Base-by-base conservation (phyloP, 2,797 vertebrate genomes). In the Margarornis squamiger region DNA sequence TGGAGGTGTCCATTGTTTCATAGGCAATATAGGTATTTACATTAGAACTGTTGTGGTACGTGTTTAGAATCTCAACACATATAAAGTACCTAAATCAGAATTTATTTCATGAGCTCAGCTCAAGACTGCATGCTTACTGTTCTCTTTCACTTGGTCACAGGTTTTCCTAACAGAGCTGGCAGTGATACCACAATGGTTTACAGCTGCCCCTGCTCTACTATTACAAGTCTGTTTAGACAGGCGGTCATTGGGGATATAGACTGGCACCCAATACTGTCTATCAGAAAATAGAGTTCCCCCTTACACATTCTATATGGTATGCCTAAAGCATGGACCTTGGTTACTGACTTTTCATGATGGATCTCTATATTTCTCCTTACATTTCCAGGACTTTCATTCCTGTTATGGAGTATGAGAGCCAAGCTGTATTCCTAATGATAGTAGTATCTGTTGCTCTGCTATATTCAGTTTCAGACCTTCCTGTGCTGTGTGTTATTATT, bases 381-480 rank as follows among this genome's bases (percentile, higher is more conserved):
- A 14, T 88, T 90, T 77, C 52, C 23, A 67, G 23, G 38, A 36
- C 17, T 54, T 36, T 43, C 9, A 61, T 61, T 77, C 27, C 6
- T 68, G 3, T 48, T 77, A 41, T 1, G 7, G 6, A 24, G 13
- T 48, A 8, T 17, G 15, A 36, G 54, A 68, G 7, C 29, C 63
- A 65, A 85, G 20, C 24, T 66, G 54, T 21, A 32, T 62, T 88
- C 16, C 58, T 75, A 36, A 58, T 1, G 34, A 34, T 3, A 79
- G 30, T 15, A 51, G 34, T 57, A 46, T 21, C 51, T 80, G 30
- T 81, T 0, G 0, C 30, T 89, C 41, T 34, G 62, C 13, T 65
- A 1, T 41, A 59, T 41, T 95, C 7, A 72, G 89, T 94, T 96
- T 89, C 81, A 90, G 81, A 62, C 32, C 20, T 91, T 83, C 39